A percentile compares a stretch with the other conserved stretches of the same genome.
Conservation (phyloP, 2,113 vertebrate genomes). For the Sporophila hypoxantha region DNA sequence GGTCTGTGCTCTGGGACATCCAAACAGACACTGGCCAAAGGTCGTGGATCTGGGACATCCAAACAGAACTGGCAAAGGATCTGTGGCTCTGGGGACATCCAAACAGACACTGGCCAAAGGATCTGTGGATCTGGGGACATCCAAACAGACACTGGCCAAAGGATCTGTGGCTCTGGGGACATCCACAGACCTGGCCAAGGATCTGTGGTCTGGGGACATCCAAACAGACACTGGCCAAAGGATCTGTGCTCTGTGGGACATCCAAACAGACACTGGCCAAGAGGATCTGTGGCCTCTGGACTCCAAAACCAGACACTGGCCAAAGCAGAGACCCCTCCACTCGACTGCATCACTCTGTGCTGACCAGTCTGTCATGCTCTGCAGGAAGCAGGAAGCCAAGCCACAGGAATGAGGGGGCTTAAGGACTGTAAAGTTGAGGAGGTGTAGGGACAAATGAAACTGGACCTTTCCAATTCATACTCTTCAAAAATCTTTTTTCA, state of each 20-base stretch:
- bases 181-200: no score
- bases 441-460: neutral
- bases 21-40: neutral
- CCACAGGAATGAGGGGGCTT: neutral
- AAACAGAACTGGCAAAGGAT: neutral
- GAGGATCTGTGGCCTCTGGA: no score
- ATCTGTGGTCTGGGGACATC: no score
- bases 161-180: no score
- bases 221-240: no score
- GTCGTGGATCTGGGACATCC: no score
- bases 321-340: neutral
- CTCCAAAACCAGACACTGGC: no score
- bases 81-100: no score
- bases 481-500: neutral
- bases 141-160: neutral
- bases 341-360: neutral
- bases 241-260: no score
- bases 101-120: neutral
- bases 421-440: neutral
- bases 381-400: neutral
- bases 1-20: neutral
- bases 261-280: no score
- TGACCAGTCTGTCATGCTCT: accelerated
- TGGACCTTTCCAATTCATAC: accelerated
- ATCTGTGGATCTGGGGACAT: neutral